A percentile compares a stretch with the other conserved stretches of the same genome.
Evolutionary conservation across 2,888 invertebrate species (phyloP).

Genomic region (Pollenia angustigena): DNA sequence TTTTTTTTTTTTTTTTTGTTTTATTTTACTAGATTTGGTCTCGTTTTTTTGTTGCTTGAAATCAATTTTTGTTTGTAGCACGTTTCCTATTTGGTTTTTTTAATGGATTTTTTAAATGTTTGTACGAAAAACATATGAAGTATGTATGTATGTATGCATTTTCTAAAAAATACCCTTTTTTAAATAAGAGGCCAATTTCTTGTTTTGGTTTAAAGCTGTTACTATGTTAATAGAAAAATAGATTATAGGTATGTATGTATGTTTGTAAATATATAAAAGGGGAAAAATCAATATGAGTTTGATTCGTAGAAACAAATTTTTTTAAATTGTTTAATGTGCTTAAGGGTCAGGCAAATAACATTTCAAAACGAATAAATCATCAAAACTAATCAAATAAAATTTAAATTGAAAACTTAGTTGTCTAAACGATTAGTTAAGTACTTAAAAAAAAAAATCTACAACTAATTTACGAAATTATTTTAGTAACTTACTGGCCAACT

Average conservation of each 20-base stretch:
- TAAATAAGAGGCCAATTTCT: too few relatives aligned
- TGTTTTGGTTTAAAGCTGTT: too few relatives aligned
- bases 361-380: too few relatives aligned
- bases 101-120: slow-evolving; percentile 17
- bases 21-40: slow-evolving; percentile 61
- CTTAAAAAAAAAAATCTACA: too few relatives aligned
- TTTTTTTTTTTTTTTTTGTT: slow-evolving; percentile 68
- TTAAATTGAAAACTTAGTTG: too few relatives aligned
- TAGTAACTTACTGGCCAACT: too few relatives aligned
- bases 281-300: slow-evolving; percentile 1
- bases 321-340: too few relatives aligned
- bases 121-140: slow-evolving; percentile 37
- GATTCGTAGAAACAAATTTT: not conserved
- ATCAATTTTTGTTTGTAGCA: slow-evolving; percentile 68
- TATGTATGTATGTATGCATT: not conserved
- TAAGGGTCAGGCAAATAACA: too few relatives aligned
- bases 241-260: not conserved
- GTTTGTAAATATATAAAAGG: not conserved
- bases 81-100: slow-evolving; percentile 70
- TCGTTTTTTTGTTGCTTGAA: slow-evolving; percentile 68
- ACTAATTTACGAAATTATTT: too few relatives aligned
- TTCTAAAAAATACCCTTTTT: too few relatives aligned
- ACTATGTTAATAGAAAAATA: not conserved
- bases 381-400: too few relatives aligned
- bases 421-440: too few relatives aligned